Evolutionary conservation across 2,797 vertebrate genomes (phyloP), one percentile per base, ranked within the genome.

Genomic region (Discoglossus pictus): DNA sequence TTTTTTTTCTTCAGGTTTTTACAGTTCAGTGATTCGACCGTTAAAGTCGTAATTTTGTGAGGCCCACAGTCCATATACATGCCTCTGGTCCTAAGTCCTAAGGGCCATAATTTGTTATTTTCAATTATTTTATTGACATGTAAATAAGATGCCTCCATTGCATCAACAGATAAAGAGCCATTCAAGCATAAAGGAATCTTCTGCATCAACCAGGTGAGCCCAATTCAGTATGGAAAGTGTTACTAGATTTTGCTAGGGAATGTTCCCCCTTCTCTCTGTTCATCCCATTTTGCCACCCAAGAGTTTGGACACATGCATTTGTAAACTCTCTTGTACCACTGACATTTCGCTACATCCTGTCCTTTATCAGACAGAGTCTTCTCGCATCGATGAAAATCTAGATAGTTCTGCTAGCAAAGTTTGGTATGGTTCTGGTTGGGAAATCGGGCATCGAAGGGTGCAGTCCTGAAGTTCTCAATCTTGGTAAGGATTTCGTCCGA

Each of bases 321-420:
- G 27, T 31, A 31, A 31, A 31, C 27, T 4, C 27, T 4, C 4
- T 31, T 4, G 27, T 31, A 31, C 27, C 27, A 31, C 9, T 31
- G 4, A 9, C 9, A 9, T 4, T 4, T 31, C 4, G 4, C 4
- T 4, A 9, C 4, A 9, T 31, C 27, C 9, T 31, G 4, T 4
- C 27, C 27, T 31, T 31, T 31, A 9, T 9, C 9, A 9, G 9
- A 4, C 27, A 31, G 9, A 9, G 27, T 4, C 9, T 31, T 31
- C 27, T 31, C 4, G 27, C 27, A 31, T 4, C 27, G 27, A 31
- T 31, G 27, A 31, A 4, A 31, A 96, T 93, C 93, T 73, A 96
- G 36, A 42, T 96, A 96, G 75, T 96, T 96, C 80, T 91, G 87
- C 89, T 89, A 95, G 84, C 93, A 96, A 87, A 94, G 93, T 72